A percentile compares a stretch with the other conserved stretches of the same genome.
Conservation (phyloP, 2,888 invertebrate genomes). For the Neria commutata region DNA sequence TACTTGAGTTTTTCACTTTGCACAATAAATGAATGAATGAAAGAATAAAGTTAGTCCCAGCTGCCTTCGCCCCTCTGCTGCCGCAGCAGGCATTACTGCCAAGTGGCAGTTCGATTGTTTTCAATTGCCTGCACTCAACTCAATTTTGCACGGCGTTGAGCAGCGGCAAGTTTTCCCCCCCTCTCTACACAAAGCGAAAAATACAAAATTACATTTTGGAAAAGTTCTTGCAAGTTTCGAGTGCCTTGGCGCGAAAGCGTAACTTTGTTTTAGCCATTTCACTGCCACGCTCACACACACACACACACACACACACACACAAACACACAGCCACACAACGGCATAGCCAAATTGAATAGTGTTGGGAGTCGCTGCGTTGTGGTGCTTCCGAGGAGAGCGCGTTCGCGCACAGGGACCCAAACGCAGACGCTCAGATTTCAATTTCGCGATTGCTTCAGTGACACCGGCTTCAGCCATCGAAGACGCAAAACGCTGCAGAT, state of each 20-base stretch:
- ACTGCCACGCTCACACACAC: constrained; percentile 18
- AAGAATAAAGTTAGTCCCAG: not conserved
- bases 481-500: too few relatives aligned
- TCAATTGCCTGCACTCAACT: not conserved
- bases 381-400: not conserved
- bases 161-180: constrained; percentile 9
- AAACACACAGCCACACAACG: too few relatives aligned
- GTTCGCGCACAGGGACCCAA: constrained; percentile 38
- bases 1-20: too few relatives aligned
- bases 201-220: constrained; percentile 1
- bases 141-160: not conserved
- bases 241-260: constrained; percentile 14
- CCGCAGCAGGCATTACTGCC: not conserved
- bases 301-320: too few relatives aligned
- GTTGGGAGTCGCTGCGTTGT: not conserved
- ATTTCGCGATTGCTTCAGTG: constrained; percentile 50
- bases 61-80: not conserved
- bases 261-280: constrained; percentile 17
- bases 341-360: constrained; percentile 3
- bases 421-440: constrained; percentile 45
- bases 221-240: constrained; percentile 8
- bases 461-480: constrained; percentile 50
- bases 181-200: constrained; percentile 22
- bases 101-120: not conserved
- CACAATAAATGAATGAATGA: not conserved